phyloP scores from a whole-genome alignment of 1,140 invertebrate species.

The Heliconius hewitsoni region DNA sequence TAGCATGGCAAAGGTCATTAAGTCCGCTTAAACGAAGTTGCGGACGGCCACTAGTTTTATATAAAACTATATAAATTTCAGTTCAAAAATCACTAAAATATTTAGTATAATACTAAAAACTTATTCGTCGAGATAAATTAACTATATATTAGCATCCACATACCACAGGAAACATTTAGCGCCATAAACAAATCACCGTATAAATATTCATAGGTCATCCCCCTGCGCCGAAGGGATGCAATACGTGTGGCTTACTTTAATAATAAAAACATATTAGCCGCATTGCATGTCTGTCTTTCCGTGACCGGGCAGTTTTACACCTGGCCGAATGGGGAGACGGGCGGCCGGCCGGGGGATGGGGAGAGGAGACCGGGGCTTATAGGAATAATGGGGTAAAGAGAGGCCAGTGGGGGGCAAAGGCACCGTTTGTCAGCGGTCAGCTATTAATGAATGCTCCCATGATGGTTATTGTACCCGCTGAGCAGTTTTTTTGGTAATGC shows the following conservation, averaged over 20 bases:
- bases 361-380: constrained; percentile 55
- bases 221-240: constrained; percentile 60
- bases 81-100: too few species aligned
- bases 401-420: constrained; percentile 55
- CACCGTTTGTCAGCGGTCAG: constrained; percentile 74
- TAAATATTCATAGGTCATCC: constrained; percentile 73
- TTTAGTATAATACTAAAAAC: too few species aligned
- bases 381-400: constrained; percentile 61
- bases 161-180: constrained; percentile 39
- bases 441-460: constrained; percentile 76
- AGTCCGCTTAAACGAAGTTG: too few species aligned
- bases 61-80: too few species aligned
- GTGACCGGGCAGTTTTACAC: constrained; percentile 80
- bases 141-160: constrained; percentile 21
- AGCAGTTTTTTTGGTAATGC: constrained; percentile 63
- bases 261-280: constrained; percentile 80
- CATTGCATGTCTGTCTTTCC: constrained; percentile 78
- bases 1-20: too few species aligned
- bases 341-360: constrained; percentile 41
- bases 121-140: background rate
- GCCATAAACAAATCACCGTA: constrained; percentile 72
- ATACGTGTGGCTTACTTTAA: constrained; percentile 61
- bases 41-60: too few species aligned
- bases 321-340: constrained; percentile 66
- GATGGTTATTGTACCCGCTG: constrained; percentile 75